Percentiles rank a stretch among this genome's conserved stretches.
phyloP scores from a whole-genome alignment of 2,888 invertebrate species.

The Hypolimnas misippus region DNA sequence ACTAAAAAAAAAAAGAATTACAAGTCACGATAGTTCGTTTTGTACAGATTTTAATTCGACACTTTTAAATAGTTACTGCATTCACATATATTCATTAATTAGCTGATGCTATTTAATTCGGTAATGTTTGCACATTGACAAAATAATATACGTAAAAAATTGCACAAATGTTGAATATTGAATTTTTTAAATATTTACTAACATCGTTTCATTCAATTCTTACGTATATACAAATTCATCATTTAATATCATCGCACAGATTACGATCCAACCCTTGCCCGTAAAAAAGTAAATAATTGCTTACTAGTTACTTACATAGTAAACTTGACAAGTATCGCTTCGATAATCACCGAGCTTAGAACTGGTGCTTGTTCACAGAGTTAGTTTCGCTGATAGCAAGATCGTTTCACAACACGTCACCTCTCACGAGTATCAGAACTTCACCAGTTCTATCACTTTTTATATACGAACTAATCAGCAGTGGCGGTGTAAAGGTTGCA shows the following conservation, averaged over 20 bases:
- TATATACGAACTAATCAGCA: not conserved
- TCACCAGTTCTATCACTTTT: not conserved
- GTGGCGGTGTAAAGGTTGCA: not conserved
- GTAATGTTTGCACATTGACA: conserved; percentile 68
- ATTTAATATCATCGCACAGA: conserved; percentile 53
- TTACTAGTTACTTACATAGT: conserved; percentile 29
- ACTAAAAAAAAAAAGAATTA: conserved; percentile 54
- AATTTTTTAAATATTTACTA: conserved; percentile 48
- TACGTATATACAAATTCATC: conserved; percentile 76
- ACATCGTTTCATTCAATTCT: conserved; percentile 55
- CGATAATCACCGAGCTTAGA: conserved; percentile 5
- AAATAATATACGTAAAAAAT: conserved; percentile 55
- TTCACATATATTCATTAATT: conserved; percentile 69
- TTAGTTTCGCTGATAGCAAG: not conserved
- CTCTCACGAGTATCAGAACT: not conserved
- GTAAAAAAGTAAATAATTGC: conserved; percentile 55
- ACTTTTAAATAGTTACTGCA: conserved; percentile 80
- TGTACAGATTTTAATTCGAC: conserved; percentile 83
- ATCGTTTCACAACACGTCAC: not conserved
- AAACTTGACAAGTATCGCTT: conserved; percentile 12
- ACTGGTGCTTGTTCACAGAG: not conserved
- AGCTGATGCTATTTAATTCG: conserved; percentile 76
- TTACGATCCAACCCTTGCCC: conserved; percentile 62
- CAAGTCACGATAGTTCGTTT: conserved; percentile 73
- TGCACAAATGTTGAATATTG: conserved; percentile 54